Base-by-base conservation (phyloP, 2,888 invertebrate genomes). In the Melangyna quadrimaculata region DNA sequence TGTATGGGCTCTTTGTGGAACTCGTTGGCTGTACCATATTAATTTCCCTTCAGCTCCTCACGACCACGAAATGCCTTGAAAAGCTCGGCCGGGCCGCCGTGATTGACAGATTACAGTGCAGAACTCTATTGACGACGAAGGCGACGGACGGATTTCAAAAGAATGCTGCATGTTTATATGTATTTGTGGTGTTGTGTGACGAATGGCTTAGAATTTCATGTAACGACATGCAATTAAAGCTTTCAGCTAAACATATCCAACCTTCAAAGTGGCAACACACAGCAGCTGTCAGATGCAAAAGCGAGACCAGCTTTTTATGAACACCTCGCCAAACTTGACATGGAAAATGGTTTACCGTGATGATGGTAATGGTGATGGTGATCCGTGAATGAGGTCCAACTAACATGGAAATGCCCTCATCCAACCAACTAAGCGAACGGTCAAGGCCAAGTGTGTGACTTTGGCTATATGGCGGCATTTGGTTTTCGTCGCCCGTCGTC, bases 91-190 rank as follows among this genome's bases (percentile, higher is more conserved):
- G n/a, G n/a, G n/a, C n/a, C n/a, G n/a, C 71, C 48, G 57, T 86
- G 86, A 86, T 81, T 86, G 86, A 86, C 86, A 86, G 86, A 86
- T 86, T 86, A 73, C 80, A 81, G 86, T 78, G 72, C 81, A 77
- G 77, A 69, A 61, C 67, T 79, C 75, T 75, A 84, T 75, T 67
- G 79, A 79, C 78, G 78, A 78, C 78, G 78, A 72, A 55, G 65
- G 45, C n/a, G 53, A 29, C n/a, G 4, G 37, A 51, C 35, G 67
- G 32, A 51, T 67, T 51, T n/a, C n/a, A n/a, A n/a, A 48, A 51
- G 51, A 67, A 19, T 35, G 67, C 17, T 65, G 65, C 14, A 45
- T 65, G 14, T 51, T 0, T 24, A 0, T 43, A 14, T 51, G 24
- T 32, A 12, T 14, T 9, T 51, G 48, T 37, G 48, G 24, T 72